Conservation (phyloP, 2,113 vertebrate species). For the Nothocercus nigrocapillus region DNA sequence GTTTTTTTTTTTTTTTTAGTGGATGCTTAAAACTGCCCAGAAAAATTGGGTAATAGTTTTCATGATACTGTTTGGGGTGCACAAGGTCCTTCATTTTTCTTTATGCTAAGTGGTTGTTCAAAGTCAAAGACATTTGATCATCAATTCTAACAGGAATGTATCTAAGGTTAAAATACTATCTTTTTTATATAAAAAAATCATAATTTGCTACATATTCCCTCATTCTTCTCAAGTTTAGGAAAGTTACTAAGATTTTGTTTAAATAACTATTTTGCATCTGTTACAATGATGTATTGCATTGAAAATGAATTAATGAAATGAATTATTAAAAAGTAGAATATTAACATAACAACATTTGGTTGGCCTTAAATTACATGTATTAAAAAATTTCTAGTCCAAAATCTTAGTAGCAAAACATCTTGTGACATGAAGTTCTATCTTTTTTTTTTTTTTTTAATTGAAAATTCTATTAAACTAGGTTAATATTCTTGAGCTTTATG, state of each 20-base stretch:
- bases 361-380: not conserved
- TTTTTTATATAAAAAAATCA: constrained; percentile 5
- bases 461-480: not conserved
- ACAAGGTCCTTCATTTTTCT: constrained; percentile 53
- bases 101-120: constrained; percentile 18
- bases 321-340: not conserved
- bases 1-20: constrained; percentile 22
- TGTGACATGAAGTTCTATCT: not conserved
- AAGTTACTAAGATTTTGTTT: not conserved
- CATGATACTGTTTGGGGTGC: constrained; percentile 56
- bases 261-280: not conserved
- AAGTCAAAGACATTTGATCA: not conserved
- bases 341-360: not conserved
- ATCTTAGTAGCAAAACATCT: not conserved
- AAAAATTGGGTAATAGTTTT: constrained; percentile 62
- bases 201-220: constrained; percentile 1
- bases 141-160: too few species aligned
- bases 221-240: constrained; percentile 4
- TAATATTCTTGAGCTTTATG: not conserved
- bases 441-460: not conserved
- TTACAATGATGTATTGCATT: not conserved
- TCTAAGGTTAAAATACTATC: not conserved
- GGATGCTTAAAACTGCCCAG: constrained; percentile 59
- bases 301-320: not conserved
- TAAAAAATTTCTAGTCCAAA: not conserved